Evolutionary conservation across 2,797 vertebrate species (phyloP).

Genomic region (Dendrocincla tyrannina): DNA sequence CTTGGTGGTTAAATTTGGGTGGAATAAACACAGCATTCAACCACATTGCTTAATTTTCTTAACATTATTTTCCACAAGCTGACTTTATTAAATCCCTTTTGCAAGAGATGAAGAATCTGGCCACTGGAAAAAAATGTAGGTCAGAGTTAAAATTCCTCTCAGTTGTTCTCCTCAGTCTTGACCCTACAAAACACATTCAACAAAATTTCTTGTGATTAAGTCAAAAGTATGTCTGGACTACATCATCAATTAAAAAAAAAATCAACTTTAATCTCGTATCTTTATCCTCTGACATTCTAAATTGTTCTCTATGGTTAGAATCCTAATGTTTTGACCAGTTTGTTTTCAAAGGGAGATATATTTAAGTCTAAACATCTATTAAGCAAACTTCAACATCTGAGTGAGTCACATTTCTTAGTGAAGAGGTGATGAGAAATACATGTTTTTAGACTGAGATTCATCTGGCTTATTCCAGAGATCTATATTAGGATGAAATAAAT

Average conservation of each 20-base stretch:
- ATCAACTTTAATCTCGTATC: not conserved
- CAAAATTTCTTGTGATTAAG: not conserved
- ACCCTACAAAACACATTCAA: not conserved
- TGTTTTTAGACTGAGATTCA: not conserved
- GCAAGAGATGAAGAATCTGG: not conserved
- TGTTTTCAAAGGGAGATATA: not conserved
- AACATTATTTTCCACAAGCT: not conserved
- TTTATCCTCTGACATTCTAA: not conserved
- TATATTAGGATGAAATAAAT: not conserved
- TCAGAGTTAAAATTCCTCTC: not conserved
- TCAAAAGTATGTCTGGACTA: not conserved
- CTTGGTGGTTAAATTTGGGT: not conserved
- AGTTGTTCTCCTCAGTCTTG: not conserved
- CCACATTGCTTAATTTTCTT: not conserved
- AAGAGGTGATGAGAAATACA: not conserved
- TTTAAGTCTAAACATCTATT: not conserved
- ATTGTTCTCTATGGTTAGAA: not conserved
- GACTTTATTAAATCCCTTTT: not conserved
- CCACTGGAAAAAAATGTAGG: not conserved
- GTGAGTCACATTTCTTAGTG: not conserved
- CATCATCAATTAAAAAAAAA: not conserved
- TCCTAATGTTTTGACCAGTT: not conserved
- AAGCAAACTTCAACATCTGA: not conserved
- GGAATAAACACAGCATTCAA: not conserved
- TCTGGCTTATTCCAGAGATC: not conserved